A percentile compares a stretch with the other conserved stretches of the same genome.
Evolutionary conservation across 2,113 vertebrate species (phyloP).

Genomic region (Heterochromis multidens): DNA sequence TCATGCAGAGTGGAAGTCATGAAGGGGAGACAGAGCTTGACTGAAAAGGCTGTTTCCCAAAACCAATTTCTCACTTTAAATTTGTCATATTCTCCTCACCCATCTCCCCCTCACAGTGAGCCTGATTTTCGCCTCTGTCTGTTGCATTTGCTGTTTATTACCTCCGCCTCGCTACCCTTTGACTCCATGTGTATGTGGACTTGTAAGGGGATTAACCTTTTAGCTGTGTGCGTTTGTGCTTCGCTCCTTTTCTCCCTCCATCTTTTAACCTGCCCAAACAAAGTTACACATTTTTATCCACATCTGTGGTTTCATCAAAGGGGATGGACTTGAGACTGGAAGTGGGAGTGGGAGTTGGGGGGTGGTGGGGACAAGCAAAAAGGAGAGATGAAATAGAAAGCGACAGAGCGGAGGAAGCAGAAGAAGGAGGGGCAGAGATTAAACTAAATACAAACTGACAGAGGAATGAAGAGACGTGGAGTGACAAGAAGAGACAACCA

Average conservation of each 20-base stretch:
- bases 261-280: constrained; percentile 42
- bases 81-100: constrained; percentile 25
- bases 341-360: background rate
- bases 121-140: constrained; percentile 16
- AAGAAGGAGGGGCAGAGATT: constrained; percentile 71
- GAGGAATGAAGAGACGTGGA: constrained; percentile 71
- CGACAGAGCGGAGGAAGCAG: constrained; percentile 70
- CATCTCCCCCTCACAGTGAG: background rate
- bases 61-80: constrained; percentile 21
- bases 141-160: constrained; percentile 19
- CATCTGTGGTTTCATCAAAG: constrained; percentile 32
- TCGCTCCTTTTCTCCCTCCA: constrained; percentile 6
- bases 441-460: constrained; percentile 77
- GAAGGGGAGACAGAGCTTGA: constrained; percentile 66
- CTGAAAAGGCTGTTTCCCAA: constrained; percentile 58
- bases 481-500: constrained; percentile 64
- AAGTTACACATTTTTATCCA: constrained; percentile 47
- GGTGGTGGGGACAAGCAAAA: background rate
- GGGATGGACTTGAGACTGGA: constrained; percentile 42
- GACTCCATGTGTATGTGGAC: constrained; percentile 59
- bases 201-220: constrained; percentile 73
- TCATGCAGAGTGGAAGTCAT: constrained; percentile 79
- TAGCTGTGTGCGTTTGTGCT: constrained; percentile 18
- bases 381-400: constrained; percentile 70
- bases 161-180: constrained; percentile 36